Evolutionary conservation across 2,888 invertebrate genomes (phyloP).

Genomic region (Baccha elongata): DNA sequence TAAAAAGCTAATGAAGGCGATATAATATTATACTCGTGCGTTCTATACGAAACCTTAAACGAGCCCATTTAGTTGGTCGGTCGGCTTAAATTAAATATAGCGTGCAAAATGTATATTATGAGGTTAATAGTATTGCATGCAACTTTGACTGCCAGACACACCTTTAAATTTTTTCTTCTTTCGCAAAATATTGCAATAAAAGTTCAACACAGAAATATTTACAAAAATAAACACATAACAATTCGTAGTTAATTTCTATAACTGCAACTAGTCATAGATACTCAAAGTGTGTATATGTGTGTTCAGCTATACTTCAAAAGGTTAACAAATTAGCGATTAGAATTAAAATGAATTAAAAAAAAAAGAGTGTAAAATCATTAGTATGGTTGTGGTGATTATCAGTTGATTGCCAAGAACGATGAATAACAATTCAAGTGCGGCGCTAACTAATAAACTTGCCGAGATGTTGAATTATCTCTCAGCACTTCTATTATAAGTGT

Average conservation of each 20-base stretch:
- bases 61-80: constrained; percentile 59
- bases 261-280: neutral
- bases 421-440: constrained; percentile 59
- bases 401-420: constrained; percentile 42
- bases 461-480: constrained; percentile 45
- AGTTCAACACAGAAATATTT: constrained; percentile 25
- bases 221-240: constrained; percentile 25
- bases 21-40: constrained; percentile 43
- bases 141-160: constrained; percentile 46
- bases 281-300: neutral
- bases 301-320: neutral
- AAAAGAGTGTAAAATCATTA: constrained; percentile 57
- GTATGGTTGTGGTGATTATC: constrained; percentile 57
- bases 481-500: neutral
- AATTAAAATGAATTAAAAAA: constrained; percentile 41
- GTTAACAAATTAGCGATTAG: constrained; percentile 64
- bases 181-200: constrained; percentile 38
- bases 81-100: constrained; percentile 52
- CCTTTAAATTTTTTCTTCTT: constrained; percentile 45
- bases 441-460: constrained; percentile 60
- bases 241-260: constrained; percentile 63
- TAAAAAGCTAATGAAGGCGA: constrained; percentile 16
- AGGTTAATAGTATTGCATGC: constrained; percentile 64
- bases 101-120: constrained; percentile 72
- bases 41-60: constrained; percentile 53